Base-by-base conservation (phyloP, 2,113 vertebrate genomes). In the Semicossyphus pulcher region DNA sequence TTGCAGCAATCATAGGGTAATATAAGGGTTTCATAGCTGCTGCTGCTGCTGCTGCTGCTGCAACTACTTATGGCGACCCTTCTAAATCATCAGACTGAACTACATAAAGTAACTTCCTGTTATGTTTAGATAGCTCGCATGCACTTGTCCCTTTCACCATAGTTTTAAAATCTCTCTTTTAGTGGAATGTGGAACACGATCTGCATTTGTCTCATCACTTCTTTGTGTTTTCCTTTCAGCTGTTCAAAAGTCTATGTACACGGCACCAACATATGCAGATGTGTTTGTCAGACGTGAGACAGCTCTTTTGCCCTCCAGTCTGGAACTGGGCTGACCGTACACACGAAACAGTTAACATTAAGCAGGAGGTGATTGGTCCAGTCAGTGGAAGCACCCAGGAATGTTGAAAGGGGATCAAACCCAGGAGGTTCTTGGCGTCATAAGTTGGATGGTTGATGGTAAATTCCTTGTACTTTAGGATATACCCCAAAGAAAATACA, bases 401-500 rank as follows among this genome's bases (percentile, higher is more conserved):
- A 49, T 67, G 63, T 71, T 88, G 65, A 63, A 66, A 58, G 54
- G 75, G 78, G 78, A 80, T 32, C 16, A 0, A 66, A 69, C 61
- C 76, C 79, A 83, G 44, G 47, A 68, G 60, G 31, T 26, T 10
- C 34, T 80, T 84, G 72, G 69, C 48, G 42, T 42, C 45, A 31
- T 31, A 20, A 63, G 45, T 51, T 76, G 62, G 36, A 76, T 26
- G 32, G 48, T 49, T 54, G 29, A 76, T 65, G 76, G 65, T 39
- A n/a, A 41, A 76, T 60, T 81, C 60, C 34, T 58, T 49, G 6
- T 54, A 41, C 60, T 47, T 51, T 36, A 44, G 62, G 20, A 76
- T 37, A 34, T 14, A 57, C 48, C 57, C 74, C 76, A 83, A 84
- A 84, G 72, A 80, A 77, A 86, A 82, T 49, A 86, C 28, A 51